Evolutionary conservation across 2,888 invertebrate species (phyloP).

Genomic region (Cheilosia vulpina): DNA sequence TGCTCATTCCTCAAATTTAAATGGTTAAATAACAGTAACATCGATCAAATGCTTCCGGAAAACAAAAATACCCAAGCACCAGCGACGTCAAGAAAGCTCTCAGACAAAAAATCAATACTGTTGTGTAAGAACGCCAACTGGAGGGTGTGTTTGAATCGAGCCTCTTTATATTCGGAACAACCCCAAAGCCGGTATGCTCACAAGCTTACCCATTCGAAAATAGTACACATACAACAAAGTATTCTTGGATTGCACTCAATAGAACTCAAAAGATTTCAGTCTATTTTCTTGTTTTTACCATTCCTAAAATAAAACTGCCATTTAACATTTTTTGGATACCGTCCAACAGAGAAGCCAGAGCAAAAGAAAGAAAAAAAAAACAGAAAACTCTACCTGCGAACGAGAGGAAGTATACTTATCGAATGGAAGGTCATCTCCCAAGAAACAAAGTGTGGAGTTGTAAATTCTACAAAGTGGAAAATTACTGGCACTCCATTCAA

Average conservation of each 20-base stretch:
- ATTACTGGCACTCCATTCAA: constrained; percentile 22
- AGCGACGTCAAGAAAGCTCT: too few relatives aligned
- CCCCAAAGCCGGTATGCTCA: constrained; percentile 1
- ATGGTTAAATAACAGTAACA: not conserved
- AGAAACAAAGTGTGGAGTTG: not conserved
- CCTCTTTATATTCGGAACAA: constrained; percentile 17
- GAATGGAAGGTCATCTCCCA: constrained; percentile 31
- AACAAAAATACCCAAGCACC: not conserved
- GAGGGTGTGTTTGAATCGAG: constrained; percentile 66
- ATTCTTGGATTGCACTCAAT: not conserved
- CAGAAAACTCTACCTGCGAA: constrained; percentile 14
- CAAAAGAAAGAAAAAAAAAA: constrained; percentile 9
- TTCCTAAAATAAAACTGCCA: constrained; percentile 67
- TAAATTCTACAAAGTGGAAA: constrained; percentile 49
- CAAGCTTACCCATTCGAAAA: not conserved
- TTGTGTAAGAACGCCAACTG: constrained; percentile 53
- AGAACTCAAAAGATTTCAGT: not conserved
- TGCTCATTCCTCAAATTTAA: too few relatives aligned
- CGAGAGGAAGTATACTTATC: not conserved
- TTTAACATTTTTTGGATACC: constrained; percentile 58
- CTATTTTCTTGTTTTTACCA: constrained; percentile 15
- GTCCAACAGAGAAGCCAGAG: constrained; percentile 41
- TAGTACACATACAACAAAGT: not conserved
- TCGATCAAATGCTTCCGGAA: not conserved
- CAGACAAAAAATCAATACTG: constrained; percentile 51